phyloP scores from a whole-genome alignment of 1,140 invertebrate species.

The Drosophila busckii region DNA sequence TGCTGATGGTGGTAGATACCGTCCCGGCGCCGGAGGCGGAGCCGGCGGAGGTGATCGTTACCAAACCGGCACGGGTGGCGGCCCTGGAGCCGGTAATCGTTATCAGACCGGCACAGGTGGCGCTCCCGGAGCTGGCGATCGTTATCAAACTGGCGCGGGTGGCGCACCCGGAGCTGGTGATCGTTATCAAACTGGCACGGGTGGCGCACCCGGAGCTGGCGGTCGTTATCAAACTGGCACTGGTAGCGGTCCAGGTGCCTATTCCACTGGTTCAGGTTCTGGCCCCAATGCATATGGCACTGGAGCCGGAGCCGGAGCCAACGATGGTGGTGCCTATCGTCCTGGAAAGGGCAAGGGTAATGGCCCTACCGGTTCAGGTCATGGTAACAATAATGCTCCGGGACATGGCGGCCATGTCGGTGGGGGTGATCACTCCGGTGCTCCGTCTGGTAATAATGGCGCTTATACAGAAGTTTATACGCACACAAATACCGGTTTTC shows the following conservation, averaged over 20 bases:
- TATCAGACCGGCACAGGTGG: constrained; percentile 23
- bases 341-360: constrained; percentile 11
- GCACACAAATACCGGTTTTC: constrained; percentile 68
- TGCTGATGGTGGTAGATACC: constrained; percentile 16
- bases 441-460: constrained; percentile 33
- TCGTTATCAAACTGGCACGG: not conserved
- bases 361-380: not conserved
- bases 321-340: constrained; percentile 4
- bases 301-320: too few species aligned
- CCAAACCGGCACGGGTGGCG: constrained; percentile 29
- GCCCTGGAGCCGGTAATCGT: constrained; percentile 32
- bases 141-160: constrained; percentile 15
- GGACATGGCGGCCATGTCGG: not conserved
- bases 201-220: not conserved
- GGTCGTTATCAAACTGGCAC: constrained; percentile 11
- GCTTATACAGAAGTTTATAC: constrained; percentile 49
- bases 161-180: not conserved
- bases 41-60: constrained; percentile 10
- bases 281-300: too few species aligned
- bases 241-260: constrained; percentile 1
- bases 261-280: constrained; percentile 2
- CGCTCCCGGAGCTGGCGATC: constrained; percentile 17
- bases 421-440: constrained; percentile 18
- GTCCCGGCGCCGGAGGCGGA: constrained; percentile 20
- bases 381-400: not conserved